Evolutionary conservation across 2,797 vertebrate genomes (phyloP).

Genomic region (Bucorvus abyssinicus): DNA sequence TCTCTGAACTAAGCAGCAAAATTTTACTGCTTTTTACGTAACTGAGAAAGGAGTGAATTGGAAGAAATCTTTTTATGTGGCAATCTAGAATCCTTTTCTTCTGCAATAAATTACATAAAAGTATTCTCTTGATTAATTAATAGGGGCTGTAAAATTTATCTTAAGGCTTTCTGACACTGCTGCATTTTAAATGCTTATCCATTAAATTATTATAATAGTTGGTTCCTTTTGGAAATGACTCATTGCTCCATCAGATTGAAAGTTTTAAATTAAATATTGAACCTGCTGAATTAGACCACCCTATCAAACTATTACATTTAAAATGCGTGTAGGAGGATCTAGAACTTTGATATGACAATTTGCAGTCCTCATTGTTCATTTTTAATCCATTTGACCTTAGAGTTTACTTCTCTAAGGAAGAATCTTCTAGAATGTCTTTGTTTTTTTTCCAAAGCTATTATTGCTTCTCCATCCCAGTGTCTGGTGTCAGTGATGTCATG

Average conservation of each 20-base stretch:
- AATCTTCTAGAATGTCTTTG: neutral
- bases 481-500: neutral
- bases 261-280: slow-evolving; percentile 60
- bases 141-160: slow-evolving; percentile 23
- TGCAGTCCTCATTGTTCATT: slow-evolving; percentile 6
- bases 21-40: slow-evolving; percentile 8
- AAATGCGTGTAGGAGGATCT: neutral
- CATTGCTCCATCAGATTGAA: slow-evolving; percentile 33
- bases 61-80: neutral
- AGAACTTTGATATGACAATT: slow-evolving; percentile 1
- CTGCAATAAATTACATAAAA: slow-evolving; percentile 1
- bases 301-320: neutral
- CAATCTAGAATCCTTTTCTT: neutral
- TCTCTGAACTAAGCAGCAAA: neutral
- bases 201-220: slow-evolving; percentile 29
- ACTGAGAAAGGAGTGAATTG: neutral
- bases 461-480: neutral
- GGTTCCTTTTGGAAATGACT: slow-evolving; percentile 48
- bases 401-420: neutral
- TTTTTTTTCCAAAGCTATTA: neutral
- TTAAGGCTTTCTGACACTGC: slow-evolving; percentile 10
- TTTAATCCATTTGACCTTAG: neutral
- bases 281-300: neutral
- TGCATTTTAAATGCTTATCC: slow-evolving; percentile 26
- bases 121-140: slow-evolving; percentile 17